Base-by-base conservation (phyloP, 2,888 invertebrate genomes). In the Tipula helvola region DNA sequence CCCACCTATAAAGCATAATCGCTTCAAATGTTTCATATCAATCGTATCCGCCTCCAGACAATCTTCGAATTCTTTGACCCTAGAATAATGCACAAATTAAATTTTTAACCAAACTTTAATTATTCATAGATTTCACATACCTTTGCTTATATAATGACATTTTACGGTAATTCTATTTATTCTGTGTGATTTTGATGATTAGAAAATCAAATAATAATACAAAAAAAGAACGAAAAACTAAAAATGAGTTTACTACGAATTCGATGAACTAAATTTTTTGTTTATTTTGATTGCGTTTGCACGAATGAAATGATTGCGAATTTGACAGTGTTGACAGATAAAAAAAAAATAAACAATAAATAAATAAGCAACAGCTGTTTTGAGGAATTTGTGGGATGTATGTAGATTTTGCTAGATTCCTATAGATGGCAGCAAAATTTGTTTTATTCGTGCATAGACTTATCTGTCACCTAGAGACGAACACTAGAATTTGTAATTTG, bases 61-160 rank as follows among this genome's bases (percentile, higher is more conserved):
- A 88, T 95, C 94, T 91, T 97, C 95, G 90, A 97, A 96, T 89
- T 96, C 95, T 92, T 95, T 95, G 88, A 97, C 93, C 90, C 97
- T 97, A 41, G 5, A 85, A 28, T 28, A 85, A 39, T 84, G 2
- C 39, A 84, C 5, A 36, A 36, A 39, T n/a, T 84, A 83, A 83
- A 83, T 36, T 36, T 36, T 36, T 39, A 83, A 84, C 84, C 36
- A 36, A 83, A 83, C 16, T 39, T 84, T 41, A 39, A 8, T 39
- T 39, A n/a, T 84, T 84, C 10, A 84, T 5, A 1, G 28, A 2
- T 28, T 4, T 36, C 4, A 8, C n/a, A 39, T 84, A 84, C 84
- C 84, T 36, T 84, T 84, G 84, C 10, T 84, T 84, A 84, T 84
- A 84, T 84, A 84, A 84, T 3, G 84, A 84, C 84, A 84, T 84